These are phyloP conservation scores for Mastomys coucha DNA, from an alignment of 2,113 vertebrate species.

Conservation along the genomic window DNA sequence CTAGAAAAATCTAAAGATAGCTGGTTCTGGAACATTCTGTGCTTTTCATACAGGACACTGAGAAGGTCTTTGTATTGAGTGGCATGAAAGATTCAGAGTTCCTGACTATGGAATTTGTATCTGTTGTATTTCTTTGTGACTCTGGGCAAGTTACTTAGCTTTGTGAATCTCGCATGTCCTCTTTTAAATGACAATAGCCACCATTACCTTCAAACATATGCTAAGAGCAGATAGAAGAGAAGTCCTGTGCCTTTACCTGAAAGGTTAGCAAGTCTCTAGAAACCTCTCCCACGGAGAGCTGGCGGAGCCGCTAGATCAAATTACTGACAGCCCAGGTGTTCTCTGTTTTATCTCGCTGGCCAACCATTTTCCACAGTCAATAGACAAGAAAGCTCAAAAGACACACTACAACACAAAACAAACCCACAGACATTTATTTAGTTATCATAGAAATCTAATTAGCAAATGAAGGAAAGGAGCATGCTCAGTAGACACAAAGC, in stretches of 20 bases:
- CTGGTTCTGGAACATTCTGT: neutral
- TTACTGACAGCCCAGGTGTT: neutral
- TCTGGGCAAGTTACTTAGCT: neutral
- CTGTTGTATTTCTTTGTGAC: neutral
- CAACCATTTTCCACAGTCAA: neutral
- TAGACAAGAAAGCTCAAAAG: neutral
- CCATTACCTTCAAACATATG: neutral
- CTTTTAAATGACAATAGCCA: neutral
- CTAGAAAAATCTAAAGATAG: neutral
- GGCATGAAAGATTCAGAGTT: neutral
- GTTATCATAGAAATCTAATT: neutral
- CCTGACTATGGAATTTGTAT: neutral
- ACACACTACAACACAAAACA: neutral
- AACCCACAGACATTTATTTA: conserved; percentile 1
- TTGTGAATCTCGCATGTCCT: neutral
- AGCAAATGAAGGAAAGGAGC: conserved; percentile 33
- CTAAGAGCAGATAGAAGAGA: neutral
- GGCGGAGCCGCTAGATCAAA: neutral
- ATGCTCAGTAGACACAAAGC: neutral
- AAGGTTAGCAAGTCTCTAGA: neutral
- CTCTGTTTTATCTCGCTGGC: neutral
- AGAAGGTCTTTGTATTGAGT: neutral
- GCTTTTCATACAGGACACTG: neutral
- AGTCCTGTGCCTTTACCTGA: neutral
- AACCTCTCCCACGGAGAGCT: neutral